A percentile compares a stretch with the other conserved stretches of the same genome.
phyloP scores from a whole-genome alignment of 2,797 vertebrate species.

The Acropternis orthonyx region DNA sequence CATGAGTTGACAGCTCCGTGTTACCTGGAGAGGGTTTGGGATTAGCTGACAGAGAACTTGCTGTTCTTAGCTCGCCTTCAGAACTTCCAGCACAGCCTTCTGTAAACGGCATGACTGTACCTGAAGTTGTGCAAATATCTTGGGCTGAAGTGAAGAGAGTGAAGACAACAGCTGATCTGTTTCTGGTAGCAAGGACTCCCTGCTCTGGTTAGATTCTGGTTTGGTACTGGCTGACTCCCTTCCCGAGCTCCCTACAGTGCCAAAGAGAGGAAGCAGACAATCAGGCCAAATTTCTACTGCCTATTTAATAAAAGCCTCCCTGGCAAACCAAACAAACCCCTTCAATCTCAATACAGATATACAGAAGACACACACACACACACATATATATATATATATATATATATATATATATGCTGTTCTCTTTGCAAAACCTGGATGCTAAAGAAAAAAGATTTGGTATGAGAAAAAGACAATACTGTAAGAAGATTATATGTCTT shows the following conservation, averaged over 20 bases:
- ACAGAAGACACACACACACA: neutral
- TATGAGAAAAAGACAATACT: neutral
- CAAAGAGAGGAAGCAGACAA: constrained; percentile 12
- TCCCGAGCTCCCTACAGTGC: constrained; percentile 61
- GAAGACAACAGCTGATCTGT: constrained; percentile 79
- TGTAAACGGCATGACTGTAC: constrained; percentile 50
- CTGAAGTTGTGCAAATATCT: constrained; percentile 84
- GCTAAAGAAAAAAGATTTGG: neutral
- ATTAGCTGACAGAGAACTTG: neutral
- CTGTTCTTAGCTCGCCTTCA: neutral
- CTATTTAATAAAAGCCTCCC: neutral
- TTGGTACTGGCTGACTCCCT: constrained; percentile 59
- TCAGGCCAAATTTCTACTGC: constrained; percentile 19
- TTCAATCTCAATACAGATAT: neutral
- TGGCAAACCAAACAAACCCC: neutral
- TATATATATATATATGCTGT: neutral
- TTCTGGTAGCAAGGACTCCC: constrained; percentile 71
- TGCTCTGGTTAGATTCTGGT: constrained; percentile 52
- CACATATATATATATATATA: neutral
- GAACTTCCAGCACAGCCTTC: neutral
- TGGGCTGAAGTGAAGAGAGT: constrained; percentile 81
- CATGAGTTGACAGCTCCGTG: rapidly evolving
- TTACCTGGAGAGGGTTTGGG: neutral
- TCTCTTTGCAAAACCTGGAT: neutral
- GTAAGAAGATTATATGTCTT: neutral